phyloP scores from a whole-genome alignment of 1,140 invertebrate species.

The Bradysia coprophila region DNA sequence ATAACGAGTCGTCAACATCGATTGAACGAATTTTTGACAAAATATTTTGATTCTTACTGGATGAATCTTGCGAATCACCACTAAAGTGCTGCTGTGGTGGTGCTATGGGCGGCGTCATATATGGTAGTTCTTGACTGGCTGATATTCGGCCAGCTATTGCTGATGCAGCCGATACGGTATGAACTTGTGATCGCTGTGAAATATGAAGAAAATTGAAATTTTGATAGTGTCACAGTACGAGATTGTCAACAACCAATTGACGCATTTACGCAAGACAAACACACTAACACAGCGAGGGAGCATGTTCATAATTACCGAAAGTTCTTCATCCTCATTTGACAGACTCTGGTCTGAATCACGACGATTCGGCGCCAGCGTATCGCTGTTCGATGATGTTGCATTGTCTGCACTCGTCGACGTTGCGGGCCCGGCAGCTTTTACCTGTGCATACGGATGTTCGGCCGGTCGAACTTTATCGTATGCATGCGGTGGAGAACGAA shows the following conservation, averaged over 20 bases:
- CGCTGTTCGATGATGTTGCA: not conserved
- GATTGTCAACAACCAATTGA: too few relatives aligned
- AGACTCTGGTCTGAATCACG: slow-evolving; percentile 8
- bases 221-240: too few relatives aligned
- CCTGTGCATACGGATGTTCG: slow-evolving; percentile 49
- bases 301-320: too few relatives aligned
- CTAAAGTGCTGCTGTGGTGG: slow-evolving; percentile 47
- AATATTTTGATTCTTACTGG: slow-evolving; percentile 32
- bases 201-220: too few relatives aligned
- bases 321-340: not conserved
- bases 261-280: too few relatives aligned
- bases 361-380: slow-evolving; percentile 8
- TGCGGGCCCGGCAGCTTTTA: slow-evolving; percentile 23
- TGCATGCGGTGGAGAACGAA: slow-evolving; percentile 27
- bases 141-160: slow-evolving; percentile 67
- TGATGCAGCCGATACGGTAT: slow-evolving; percentile 56
- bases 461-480: slow-evolving; percentile 28
- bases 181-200: slow-evolving; percentile 18
- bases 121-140: slow-evolving; percentile 72
- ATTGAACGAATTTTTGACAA: slow-evolving; percentile 1
- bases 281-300: too few relatives aligned
- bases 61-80: slow-evolving; percentile 68
- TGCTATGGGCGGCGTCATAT: slow-evolving; percentile 64
- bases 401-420: not conserved
- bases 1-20: not conserved